These are phyloP conservation scores for Strigamia maritima DNA, from an alignment of 2,888 invertebrate genomes.

Conservation along the genomic window DNA sequence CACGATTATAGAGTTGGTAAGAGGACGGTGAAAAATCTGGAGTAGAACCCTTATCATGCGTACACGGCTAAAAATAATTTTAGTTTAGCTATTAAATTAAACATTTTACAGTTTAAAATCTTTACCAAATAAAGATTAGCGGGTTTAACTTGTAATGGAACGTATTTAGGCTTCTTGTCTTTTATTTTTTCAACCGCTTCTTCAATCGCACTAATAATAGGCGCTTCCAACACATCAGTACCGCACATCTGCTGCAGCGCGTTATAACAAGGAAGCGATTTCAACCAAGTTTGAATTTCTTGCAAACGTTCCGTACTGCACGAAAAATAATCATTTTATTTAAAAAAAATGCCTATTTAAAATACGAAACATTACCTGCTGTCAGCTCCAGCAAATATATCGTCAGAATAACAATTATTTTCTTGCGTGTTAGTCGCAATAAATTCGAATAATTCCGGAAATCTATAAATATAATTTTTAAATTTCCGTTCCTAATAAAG, in stretches of 20 bases:
- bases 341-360: slow-evolving; percentile 35
- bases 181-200: slow-evolving; percentile 41
- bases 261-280: slow-evolving; percentile 63
- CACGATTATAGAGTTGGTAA: slow-evolving; percentile 74
- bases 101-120: background rate
- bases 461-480: background rate
- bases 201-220: slow-evolving; percentile 58
- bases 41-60: slow-evolving; percentile 53
- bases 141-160: slow-evolving; percentile 72
- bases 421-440: slow-evolving; percentile 54
- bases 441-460: slow-evolving; percentile 69
- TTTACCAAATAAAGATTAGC: slow-evolving; percentile 68
- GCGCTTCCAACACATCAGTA: slow-evolving; percentile 67
- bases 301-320: slow-evolving; percentile 45
- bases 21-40: slow-evolving; percentile 65
- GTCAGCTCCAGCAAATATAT: slow-evolving; percentile 61
- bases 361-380: slow-evolving; percentile 51
- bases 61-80: background rate
- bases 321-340: slow-evolving; percentile 26
- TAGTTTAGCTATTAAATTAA: slow-evolving; percentile 26
- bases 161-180: slow-evolving; percentile 58
- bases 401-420: slow-evolving; percentile 62
- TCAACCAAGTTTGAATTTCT: slow-evolving; percentile 65
- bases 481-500: background rate
- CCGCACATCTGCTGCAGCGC: slow-evolving; percentile 67